phyloP scores from a whole-genome alignment of 2,888 invertebrate species.

The Drosophila limbata region DNA sequence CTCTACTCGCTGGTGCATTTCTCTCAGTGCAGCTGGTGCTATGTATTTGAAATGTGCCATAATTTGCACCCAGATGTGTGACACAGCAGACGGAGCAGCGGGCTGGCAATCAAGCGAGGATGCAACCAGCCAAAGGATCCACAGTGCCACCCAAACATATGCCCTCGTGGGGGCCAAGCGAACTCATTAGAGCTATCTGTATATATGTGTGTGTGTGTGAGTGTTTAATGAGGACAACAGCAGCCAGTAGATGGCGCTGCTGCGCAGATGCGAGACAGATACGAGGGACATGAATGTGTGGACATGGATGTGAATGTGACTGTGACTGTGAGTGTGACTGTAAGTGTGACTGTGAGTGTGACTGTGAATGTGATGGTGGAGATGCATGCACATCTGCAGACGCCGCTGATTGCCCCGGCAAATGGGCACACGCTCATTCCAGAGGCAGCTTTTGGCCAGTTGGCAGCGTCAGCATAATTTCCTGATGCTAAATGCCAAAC shows the following conservation, averaged over 20 bases:
- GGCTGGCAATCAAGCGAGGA: slow-evolving; percentile 73
- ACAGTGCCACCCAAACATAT: slow-evolving; percentile 61
- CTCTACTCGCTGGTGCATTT: slow-evolving; percentile 5
- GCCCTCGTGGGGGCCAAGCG: slow-evolving; percentile 60
- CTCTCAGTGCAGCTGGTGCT: slow-evolving; percentile 53
- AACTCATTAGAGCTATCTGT: slow-evolving; percentile 80
- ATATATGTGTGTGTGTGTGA: slow-evolving; percentile 21
- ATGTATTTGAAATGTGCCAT: slow-evolving; percentile 78
- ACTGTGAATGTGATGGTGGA: slow-evolving; percentile 27
- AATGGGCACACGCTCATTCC: slow-evolving; percentile 26
- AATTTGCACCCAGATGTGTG: slow-evolving; percentile 81
- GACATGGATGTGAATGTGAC: slow-evolving; percentile 26
- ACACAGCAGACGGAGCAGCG: slow-evolving; percentile 68
- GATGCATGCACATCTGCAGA: slow-evolving; percentile 74
- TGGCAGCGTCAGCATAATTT: slow-evolving; percentile 84
- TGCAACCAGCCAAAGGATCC: slow-evolving; percentile 39
- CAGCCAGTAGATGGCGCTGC: slow-evolving; percentile 54
- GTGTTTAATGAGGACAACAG: slow-evolving; percentile 70
- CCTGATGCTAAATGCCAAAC: slow-evolving; percentile 84
- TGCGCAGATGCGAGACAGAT: slow-evolving; percentile 65
- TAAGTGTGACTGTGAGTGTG: slow-evolving; percentile 8
- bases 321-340: slow-evolving; percentile 1
- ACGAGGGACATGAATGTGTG: slow-evolving; percentile 45
- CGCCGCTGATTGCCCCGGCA: slow-evolving; percentile 72
- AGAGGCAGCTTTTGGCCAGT: slow-evolving; percentile 52